A percentile compares a stretch with the other conserved stretches of the same genome.
Conservation (phyloP, 2,797 vertebrate genomes). For the Sebastes dallii region DNA sequence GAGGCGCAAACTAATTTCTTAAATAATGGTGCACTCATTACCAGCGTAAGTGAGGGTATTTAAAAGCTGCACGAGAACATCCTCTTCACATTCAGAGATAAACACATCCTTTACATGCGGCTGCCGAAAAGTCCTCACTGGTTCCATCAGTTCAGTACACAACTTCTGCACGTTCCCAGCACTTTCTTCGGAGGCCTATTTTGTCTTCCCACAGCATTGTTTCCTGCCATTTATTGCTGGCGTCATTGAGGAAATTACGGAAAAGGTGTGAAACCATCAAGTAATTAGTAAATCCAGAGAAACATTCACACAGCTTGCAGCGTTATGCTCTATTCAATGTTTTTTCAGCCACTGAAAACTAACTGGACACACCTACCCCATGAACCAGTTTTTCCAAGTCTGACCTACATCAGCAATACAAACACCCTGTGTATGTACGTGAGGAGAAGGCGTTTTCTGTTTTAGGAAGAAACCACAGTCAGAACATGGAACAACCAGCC, state of each 20-base stretch:
- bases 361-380: conserved; percentile 74
- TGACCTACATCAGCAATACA: conserved; percentile 77
- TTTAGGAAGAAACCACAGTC: conserved; percentile 49
- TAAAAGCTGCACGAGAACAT: background rate
- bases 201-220: background rate
- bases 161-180: background rate
- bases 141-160: background rate
- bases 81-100: background rate
- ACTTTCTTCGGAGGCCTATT: background rate
- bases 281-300: background rate
- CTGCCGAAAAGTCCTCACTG: background rate
- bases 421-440: conserved; percentile 69
- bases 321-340: conserved; percentile 21
- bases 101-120: background rate
- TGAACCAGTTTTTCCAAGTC: conserved; percentile 79
- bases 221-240: background rate
- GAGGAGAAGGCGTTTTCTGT: conserved; percentile 70
- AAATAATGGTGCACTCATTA: background rate
- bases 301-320: conserved; percentile 10
- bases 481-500: conserved; percentile 44
- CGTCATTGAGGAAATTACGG: conserved; percentile 17
- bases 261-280: conserved; percentile 18
- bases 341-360: conserved; percentile 35
- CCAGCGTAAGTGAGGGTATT: background rate
- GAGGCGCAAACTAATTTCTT: conserved; percentile 14